phyloP scores from a whole-genome alignment of 2,888 invertebrate species.

The Ophion slaviceki region DNA sequence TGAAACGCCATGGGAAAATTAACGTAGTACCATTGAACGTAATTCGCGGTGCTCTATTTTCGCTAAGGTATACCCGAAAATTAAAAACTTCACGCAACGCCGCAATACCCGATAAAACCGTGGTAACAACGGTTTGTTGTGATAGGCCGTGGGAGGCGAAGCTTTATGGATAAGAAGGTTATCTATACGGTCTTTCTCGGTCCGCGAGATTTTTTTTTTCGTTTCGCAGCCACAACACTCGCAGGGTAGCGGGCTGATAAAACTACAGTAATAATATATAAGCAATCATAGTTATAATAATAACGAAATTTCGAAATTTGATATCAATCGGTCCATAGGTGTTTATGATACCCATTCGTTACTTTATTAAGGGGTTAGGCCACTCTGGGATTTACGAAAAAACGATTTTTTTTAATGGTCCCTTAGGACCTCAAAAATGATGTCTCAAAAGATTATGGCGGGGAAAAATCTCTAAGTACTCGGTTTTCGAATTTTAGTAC shows the following conservation, averaged over 20 bases:
- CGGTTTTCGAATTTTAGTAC: no score
- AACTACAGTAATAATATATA: conserved; percentile 1
- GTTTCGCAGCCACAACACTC: conserved; percentile 8
- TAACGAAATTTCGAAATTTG: neutral
- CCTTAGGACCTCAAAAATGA: no score
- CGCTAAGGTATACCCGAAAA: neutral
- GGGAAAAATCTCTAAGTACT: no score
- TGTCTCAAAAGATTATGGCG: no score
- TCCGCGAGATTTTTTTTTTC: conserved; percentile 10
- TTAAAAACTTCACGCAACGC: conserved; percentile 2
- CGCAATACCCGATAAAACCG: neutral
- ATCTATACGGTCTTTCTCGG: conserved; percentile 34
- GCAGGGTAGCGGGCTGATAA: conserved; percentile 12
- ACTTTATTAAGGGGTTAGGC: no score
- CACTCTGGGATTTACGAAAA: no score
- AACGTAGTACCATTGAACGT: neutral
- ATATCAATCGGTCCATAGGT: neutral
- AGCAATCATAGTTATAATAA: neutral
- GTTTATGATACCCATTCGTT: no score
- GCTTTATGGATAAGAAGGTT: conserved; percentile 59
- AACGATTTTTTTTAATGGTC: no score
- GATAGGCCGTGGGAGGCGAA: conserved; percentile 32
- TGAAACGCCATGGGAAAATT: neutral
- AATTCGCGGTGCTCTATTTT: neutral
- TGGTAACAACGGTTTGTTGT: conserved; percentile 15